phyloP scores from a whole-genome alignment of 2,888 invertebrate genomes.

The Ceraclea dissimilis region DNA sequence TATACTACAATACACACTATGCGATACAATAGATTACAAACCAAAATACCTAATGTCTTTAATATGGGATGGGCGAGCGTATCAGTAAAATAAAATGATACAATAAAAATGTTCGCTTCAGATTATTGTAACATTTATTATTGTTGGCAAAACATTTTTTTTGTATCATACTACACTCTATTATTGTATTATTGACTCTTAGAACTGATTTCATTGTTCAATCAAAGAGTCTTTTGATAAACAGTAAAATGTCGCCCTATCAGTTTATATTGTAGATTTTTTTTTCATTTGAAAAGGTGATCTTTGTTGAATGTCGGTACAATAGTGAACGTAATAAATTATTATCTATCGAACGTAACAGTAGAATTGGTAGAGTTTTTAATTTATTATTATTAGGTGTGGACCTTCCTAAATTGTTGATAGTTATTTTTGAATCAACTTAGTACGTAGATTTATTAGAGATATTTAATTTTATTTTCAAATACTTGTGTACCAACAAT shows the following conservation, averaged over 20 bases:
- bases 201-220: background rate
- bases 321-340: slow-evolving; percentile 22
- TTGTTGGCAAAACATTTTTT: background rate
- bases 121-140: background rate
- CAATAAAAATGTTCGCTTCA: too few species aligned
- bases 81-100: background rate
- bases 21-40: slow-evolving; percentile 12
- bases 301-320: slow-evolving; percentile 11
- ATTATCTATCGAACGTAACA: background rate
- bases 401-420: background rate
- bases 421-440: background rate
- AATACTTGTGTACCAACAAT: too few species aligned
- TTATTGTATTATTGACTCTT: background rate
- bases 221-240: background rate
- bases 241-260: background rate
- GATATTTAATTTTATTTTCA: too few species aligned
- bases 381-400: background rate
- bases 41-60: slow-evolving; percentile 17
- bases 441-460: too few species aligned
- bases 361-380: background rate
- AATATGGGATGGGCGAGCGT: background rate
- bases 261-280: background rate
- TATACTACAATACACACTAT: slow-evolving; percentile 8
- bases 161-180: background rate
- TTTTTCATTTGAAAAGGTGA: slow-evolving; percentile 11